Evolutionary conservation across 2,113 vertebrate species (phyloP).

Genomic region (Quiscalus mexicanus): DNA sequence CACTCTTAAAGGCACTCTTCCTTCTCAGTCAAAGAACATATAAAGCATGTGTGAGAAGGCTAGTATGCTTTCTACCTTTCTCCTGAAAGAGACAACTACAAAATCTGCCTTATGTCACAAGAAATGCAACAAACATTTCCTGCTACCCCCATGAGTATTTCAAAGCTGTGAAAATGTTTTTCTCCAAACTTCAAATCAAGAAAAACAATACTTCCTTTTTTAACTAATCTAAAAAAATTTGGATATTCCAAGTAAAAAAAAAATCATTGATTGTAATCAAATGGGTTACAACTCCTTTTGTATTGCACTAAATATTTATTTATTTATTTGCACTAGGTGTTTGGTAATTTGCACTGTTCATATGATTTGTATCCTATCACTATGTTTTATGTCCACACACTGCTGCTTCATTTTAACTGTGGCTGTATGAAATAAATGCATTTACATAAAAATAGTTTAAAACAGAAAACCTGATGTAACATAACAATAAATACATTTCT

Average conservation of each 20-base stretch:
- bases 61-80: not conserved
- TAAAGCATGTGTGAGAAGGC: not conserved
- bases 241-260: not conserved
- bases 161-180: not conserved
- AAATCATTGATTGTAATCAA: not conserved
- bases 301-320: too few species aligned
- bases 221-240: not conserved
- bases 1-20: not conserved
- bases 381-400: not conserved
- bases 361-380: too few species aligned
- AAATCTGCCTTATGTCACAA: not conserved
- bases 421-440: not conserved
- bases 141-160: not conserved
- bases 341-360: too few species aligned
- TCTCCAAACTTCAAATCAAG: not conserved
- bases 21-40: not conserved
- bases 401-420: not conserved
- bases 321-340: too few species aligned
- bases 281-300: not conserved
- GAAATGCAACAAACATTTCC: not conserved
- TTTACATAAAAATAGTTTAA: not conserved
- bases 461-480: not conserved
- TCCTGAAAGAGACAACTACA: not conserved
- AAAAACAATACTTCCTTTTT: not conserved
- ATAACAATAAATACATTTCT: not conserved